These are phyloP conservation scores for Sinodicranocentrus sp. DNA, from an alignment of 2,888 invertebrate genomes.

Conservation along the genomic window DNA sequence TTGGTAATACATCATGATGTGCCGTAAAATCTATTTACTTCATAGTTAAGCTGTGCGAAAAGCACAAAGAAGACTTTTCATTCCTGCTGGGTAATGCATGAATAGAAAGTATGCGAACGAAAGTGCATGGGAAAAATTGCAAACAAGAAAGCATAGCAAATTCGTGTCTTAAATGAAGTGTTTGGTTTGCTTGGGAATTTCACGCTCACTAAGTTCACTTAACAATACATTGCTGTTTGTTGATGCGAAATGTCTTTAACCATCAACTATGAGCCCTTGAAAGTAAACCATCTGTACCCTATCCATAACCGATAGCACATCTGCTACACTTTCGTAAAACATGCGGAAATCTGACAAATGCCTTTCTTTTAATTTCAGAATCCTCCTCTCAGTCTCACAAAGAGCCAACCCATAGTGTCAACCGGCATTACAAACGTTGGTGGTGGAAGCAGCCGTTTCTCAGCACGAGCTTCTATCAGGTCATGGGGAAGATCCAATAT, in stretches of 20 bases:
- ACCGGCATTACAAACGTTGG: constrained; percentile 45
- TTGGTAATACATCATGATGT: too few species aligned
- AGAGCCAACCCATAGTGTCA: constrained; percentile 74
- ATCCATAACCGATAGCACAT: background rate
- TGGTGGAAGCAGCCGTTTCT: constrained; percentile 63
- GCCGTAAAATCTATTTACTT: too few species aligned
- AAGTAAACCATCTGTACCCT: background rate
- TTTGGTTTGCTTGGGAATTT: background rate
- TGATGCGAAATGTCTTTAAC: background rate
- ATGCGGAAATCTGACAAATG: too few species aligned
- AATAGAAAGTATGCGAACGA: too few species aligned
- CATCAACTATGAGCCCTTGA: background rate
- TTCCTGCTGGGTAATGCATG: too few species aligned
- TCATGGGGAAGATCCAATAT: constrained; percentile 73
- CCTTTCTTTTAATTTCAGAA: constrained; percentile 61
- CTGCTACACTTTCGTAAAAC: background rate
- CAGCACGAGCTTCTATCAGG: constrained; percentile 73
- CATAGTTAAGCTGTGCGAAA: too few species aligned
- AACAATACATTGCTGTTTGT: background rate
- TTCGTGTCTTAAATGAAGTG: too few species aligned
- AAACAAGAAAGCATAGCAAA: too few species aligned
- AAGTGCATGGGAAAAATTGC: too few species aligned
- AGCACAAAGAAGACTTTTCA: too few species aligned
- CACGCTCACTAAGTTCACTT: background rate
- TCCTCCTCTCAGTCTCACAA: constrained; percentile 73